A percentile compares a stretch with the other conserved stretches of the same genome.
Conservation (phyloP, 2,888 invertebrate genomes). For the Amiota communis region DNA sequence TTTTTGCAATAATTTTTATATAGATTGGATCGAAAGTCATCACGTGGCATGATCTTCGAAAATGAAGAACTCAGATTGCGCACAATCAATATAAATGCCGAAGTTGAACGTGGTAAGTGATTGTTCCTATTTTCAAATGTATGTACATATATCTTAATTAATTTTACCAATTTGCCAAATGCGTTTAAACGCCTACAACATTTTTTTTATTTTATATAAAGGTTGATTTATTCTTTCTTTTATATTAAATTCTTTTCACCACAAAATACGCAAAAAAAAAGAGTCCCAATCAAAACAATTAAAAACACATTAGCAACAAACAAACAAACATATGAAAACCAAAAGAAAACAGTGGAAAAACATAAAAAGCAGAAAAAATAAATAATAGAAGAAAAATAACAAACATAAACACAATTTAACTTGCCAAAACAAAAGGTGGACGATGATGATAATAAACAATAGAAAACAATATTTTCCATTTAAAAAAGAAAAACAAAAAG, state of each 20-base stretch:
- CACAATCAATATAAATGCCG: conserved; percentile 93
- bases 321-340: background rate
- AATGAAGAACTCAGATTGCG: conserved; percentile 91
- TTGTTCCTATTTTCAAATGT: background rate
- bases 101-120: conserved; percentile 87
- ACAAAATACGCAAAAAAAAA: too few species aligned
- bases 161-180: too few species aligned
- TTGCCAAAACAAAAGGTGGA: conserved; percentile 52
- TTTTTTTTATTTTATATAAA: too few species aligned
- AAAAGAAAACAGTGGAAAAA: background rate
- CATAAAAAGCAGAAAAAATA: conserved; percentile 8
- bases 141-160: background rate
- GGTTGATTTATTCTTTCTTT: too few species aligned
- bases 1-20: background rate
- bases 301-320: conserved; percentile 54
- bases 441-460: conserved; percentile 51
- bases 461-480: conserved; percentile 35
- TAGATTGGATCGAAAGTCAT: conserved; percentile 91
- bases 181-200: too few species aligned
- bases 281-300: conserved; percentile 43
- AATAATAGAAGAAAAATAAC: background rate
- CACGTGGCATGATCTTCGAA: conserved; percentile 94
- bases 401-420: conserved; percentile 35
- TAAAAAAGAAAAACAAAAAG: too few species aligned
- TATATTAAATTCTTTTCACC: too few species aligned